Percentiles rank a stretch among this genome's conserved stretches.
These are phyloP conservation scores for Macaca nemestrina DNA, from an alignment of 2,113 vertebrate genomes.

Conservation along the genomic window DNA sequence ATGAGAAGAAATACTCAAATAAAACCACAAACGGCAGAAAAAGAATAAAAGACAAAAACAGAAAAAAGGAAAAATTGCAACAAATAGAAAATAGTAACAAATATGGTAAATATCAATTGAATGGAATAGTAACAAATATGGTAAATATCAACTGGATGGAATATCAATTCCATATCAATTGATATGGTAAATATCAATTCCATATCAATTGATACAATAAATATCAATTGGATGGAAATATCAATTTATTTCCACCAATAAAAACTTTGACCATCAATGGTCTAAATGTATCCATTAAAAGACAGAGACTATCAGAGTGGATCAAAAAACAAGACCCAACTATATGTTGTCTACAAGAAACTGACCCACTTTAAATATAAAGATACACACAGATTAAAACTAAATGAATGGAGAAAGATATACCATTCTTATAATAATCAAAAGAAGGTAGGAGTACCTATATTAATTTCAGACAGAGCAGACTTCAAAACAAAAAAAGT, in stretches of 20 bases:
- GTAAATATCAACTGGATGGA: too few relatives aligned
- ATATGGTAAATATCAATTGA: not conserved
- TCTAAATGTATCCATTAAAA: not conserved
- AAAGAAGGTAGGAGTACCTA: not conserved
- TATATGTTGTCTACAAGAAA: not conserved
- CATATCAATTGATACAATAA: too few relatives aligned
- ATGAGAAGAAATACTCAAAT: not conserved
- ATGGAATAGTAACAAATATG: too few relatives aligned
- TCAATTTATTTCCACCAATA: not conserved
- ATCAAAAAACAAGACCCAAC: not conserved
- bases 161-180: too few relatives aligned
- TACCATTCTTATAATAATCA: not conserved
- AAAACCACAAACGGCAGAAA: not conserved
- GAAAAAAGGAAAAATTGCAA: not conserved
- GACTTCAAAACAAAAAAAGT: not conserved
- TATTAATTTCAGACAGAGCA: not conserved
- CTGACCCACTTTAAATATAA: not conserved
- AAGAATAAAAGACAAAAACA: not conserved
- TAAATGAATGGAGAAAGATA: not conserved
- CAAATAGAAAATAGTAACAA: not conserved
- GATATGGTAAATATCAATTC: too few relatives aligned
- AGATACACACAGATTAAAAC: not conserved
- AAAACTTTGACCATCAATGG: not conserved
- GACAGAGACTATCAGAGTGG: not conserved
- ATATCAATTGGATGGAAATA: not conserved